Evolutionary conservation across 2,113 vertebrate genomes (phyloP), one percentile per base, ranked within the genome.

Genomic region (Hippocampus abdominalis): DNA sequence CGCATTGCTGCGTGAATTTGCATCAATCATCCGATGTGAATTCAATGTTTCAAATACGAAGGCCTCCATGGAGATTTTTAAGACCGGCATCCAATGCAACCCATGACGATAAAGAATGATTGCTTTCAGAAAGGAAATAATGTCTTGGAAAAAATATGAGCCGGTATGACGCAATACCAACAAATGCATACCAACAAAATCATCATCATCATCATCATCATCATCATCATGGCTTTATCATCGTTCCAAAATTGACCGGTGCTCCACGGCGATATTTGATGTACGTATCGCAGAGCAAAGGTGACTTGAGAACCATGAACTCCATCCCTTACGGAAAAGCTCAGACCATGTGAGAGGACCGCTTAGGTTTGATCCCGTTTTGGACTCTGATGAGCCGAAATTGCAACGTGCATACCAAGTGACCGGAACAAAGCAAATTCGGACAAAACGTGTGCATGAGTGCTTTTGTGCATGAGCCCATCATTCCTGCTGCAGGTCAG

Each of bases 401-500:
- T 56, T 23, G 53, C 53, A 56, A 56, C 13, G 23, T 56, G 53
- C 23, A 57, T 15, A 25, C 23, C 51, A 23, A 9, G n/a, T 29
- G 23, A 60, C 57, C 18, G 7, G 27, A 15, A 15, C 18, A 18
- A 60, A 60, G 56, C 4, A 60, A 60, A 60, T 60, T 27, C 15
- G 32, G 57, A 32, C 56, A 29, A 59, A 56, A 59, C 13, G 25
- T 18, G n/a, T n/a, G n/a, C n/a, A n/a, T n/a, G 27, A 27, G 54
- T 10, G 51, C 51, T 54, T 54, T 54, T 23, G 54, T 29, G 25
- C 54, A 27, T 56, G n/a, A 12, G 23, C 23, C n/a, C 13, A 56
- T 57, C 53, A 56, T 56, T 56, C 23, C 56, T 27, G 25, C 56
- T 70, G 46, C 70, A 66, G 48, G 74, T 76, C 78, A 71, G 64